A percentile compares a stretch with the other conserved stretches of the same genome.
phyloP scores from a whole-genome alignment of 2,797 vertebrate genomes.

The Mionectes olivaceus region DNA sequence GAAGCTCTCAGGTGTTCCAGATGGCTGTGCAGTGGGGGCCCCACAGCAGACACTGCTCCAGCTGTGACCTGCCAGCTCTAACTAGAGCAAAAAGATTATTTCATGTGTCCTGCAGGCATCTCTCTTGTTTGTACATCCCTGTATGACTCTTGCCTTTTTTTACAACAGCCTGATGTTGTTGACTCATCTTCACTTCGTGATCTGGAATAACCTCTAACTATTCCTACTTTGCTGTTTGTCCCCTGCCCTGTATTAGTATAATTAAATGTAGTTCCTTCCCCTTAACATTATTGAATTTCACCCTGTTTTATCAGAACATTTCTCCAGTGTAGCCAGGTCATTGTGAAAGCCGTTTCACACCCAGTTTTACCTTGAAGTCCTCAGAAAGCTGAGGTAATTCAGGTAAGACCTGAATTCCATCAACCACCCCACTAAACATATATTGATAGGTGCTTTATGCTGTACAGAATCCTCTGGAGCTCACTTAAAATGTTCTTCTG shows the following conservation, averaged over 20 bases:
- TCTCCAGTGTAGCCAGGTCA: background rate
- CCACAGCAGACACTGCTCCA: background rate
- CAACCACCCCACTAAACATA: background rate
- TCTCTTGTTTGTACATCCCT: background rate
- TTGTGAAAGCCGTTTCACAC: background rate
- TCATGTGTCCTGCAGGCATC: background rate
- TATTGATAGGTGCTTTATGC: background rate
- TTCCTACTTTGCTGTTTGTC: background rate
- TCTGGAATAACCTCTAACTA: slow-evolving; percentile 6
- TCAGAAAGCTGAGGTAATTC: background rate
- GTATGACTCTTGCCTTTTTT: background rate
- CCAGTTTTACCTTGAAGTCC: background rate
- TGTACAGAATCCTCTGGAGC: background rate
- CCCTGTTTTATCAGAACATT: background rate
- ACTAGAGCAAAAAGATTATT: background rate
- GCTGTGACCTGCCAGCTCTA: background rate
- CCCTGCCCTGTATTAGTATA: background rate
- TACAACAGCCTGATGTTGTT: background rate
- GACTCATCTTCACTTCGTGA: background rate
- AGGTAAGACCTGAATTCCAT: background rate
- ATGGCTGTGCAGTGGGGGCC: background rate
- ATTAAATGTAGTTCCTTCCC: background rate
- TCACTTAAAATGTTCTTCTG: background rate
- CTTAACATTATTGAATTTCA: background rate
- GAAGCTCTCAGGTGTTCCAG: background rate